Percentiles rank a stretch among this genome's conserved stretches.
phyloP scores from a whole-genome alignment of 1,140 invertebrate genomes.

The Oryctes rhinoceros region DNA sequence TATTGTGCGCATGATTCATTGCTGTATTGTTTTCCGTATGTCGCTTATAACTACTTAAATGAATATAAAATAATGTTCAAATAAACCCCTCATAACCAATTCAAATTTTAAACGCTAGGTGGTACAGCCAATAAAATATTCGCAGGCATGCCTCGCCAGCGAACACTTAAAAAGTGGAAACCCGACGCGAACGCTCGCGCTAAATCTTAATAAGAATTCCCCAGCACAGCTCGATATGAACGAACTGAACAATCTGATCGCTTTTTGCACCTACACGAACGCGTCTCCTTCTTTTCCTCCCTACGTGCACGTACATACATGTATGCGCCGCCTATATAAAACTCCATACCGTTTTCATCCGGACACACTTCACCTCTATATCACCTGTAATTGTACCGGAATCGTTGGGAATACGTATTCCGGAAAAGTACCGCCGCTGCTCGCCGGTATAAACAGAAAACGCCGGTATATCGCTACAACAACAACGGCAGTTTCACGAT shows the following conservation, averaged over 20 bases:
- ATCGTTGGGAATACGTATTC: constrained; percentile 3
- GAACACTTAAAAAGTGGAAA: background rate
- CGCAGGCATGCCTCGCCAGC: background rate
- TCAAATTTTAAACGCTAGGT: background rate
- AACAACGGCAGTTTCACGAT: background rate
- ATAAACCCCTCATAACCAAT: background rate
- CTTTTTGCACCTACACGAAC: background rate
- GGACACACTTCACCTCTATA: constrained; percentile 9
- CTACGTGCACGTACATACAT: background rate
- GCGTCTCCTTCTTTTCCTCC: background rate
- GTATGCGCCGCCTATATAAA: background rate
- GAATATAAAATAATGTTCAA: background rate
- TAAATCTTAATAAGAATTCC: constrained; percentile 8
- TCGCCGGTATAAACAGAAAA: background rate
- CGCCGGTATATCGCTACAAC: background rate
- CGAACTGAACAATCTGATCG: constrained; percentile 9
- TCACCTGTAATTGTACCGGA: constrained; percentile 4
- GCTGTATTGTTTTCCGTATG: no score
- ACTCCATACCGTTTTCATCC: background rate
- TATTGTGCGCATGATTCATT: no score
- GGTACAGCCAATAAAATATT: background rate
- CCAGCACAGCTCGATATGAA: background rate
- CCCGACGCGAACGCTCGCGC: background rate
- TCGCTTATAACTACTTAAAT: background rate
- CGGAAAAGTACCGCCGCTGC: constrained; percentile 6